Base-by-base conservation (phyloP, 2,113 vertebrate genomes). In the Strigops habroptila region DNA sequence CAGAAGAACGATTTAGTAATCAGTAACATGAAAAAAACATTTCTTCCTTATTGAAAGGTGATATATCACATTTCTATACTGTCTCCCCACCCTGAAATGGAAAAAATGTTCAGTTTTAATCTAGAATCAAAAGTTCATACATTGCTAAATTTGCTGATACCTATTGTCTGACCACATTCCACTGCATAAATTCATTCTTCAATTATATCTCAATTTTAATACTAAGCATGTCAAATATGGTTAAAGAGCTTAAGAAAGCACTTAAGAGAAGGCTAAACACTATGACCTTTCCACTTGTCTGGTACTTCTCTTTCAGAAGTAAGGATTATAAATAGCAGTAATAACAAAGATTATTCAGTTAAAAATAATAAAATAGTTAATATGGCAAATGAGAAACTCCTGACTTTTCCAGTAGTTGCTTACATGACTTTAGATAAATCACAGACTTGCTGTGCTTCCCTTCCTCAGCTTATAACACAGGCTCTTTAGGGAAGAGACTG, bases 111-210 rank as follows among this genome's bases (percentile, higher is more conserved):
- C 22, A 31, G 25, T 73, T 76, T 80, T 67, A 62, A 12, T 75
- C 62, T 39, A 33, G 23, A 86, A 65, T 67, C 11, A 27, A n/a
- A 16, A 43, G 12, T 46, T 64, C 0, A 2, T 65, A 44, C 10
- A 16, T 75, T 55, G 44, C 5, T 91, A 62, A 82, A 71, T 10
- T 57, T 78, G 23, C 33, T 80, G 22, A 33, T 64, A 39, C 12
- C 6, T 14, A 0, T 64, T 59, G 18, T 70, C 27, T 78, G 2
- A 1, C 39, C 1, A 2, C 33, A 44, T 76, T 77, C 41, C 23
- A 60, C 27, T 74, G 48, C 48, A 51, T 55, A 31, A 1, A 64
- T 57, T 68, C 0, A 9, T 49, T 75, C 18, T 80, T 3, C 18
- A n/a, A 49, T 62, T n/a, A 24, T n/a, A 27, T 53, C 6, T 83